These are phyloP conservation scores for Thripadectes ignobilis DNA, from an alignment of 2,797 vertebrate genomes.

Conservation along the genomic window DNA sequence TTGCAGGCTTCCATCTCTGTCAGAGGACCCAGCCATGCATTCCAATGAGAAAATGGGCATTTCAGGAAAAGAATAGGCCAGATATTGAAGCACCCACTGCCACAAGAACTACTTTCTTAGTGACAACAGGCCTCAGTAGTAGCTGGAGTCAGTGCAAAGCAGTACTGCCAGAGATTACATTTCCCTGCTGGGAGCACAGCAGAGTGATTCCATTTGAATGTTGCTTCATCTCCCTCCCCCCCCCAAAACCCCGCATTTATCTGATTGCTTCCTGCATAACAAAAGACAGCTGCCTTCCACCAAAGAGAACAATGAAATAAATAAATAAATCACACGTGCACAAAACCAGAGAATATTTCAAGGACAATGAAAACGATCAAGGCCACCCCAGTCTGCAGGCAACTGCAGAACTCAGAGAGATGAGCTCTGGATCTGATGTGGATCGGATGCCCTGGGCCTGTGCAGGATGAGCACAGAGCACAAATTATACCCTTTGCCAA, in stretches of 20 bases:
- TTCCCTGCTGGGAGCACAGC: not conserved
- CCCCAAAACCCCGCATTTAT: no score
- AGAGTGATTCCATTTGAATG: not conserved
- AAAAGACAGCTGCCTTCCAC: not conserved
- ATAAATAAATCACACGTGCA: fast-evolving
- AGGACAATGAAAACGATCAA: not conserved
- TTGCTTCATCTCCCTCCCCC: not conserved
- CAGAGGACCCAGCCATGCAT: not conserved
- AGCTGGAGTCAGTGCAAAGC: not conserved
- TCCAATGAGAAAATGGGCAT: not conserved
- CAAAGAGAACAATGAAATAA: not conserved
- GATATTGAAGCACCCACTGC: not conserved
- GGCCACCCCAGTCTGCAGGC: not conserved
- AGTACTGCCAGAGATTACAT: not conserved
- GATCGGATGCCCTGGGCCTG: not conserved
- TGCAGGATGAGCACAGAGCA: not conserved
- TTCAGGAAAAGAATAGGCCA: not conserved
- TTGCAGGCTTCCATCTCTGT: not conserved
- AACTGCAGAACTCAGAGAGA: not conserved
- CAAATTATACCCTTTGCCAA: not conserved
- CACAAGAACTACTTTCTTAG: not conserved
- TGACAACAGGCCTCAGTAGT: not conserved
- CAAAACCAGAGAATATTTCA: not conserved
- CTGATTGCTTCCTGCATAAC: not conserved
- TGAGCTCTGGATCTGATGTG: not conserved